phyloP scores from a whole-genome alignment of 1,140 invertebrate species.

The Telenomus remus region DNA sequence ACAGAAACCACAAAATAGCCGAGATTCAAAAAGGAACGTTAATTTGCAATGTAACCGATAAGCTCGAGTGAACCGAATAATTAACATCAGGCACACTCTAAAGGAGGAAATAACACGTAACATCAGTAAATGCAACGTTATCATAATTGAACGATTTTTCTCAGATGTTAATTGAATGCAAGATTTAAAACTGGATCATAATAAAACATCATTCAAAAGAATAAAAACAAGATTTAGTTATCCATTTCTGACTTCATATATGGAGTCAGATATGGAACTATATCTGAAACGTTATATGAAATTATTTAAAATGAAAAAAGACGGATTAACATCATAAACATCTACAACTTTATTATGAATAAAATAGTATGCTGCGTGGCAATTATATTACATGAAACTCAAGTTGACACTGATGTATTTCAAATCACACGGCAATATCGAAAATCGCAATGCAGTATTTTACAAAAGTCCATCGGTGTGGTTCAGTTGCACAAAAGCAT shows the following conservation, averaged over 20 bases:
- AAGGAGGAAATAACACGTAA: conserved; percentile 1
- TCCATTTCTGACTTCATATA: too few species aligned
- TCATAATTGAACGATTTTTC: too few species aligned
- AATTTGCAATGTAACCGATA: background rate
- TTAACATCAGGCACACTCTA: background rate
- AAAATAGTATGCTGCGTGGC: conserved; percentile 26
- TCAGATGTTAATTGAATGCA: too few species aligned
- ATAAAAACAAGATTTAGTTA: too few species aligned
- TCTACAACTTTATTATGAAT: conserved; percentile 35
- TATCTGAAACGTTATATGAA: too few species aligned
- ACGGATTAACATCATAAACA: conserved; percentile 30
- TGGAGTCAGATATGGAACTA: too few species aligned
- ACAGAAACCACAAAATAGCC: background rate
- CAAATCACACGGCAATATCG: conserved; percentile 23
- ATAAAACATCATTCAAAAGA: too few species aligned
- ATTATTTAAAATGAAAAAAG: too few species aligned
- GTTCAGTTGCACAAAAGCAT: conserved; percentile 9
- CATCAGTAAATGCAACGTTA: background rate
- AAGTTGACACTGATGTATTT: conserved; percentile 11
- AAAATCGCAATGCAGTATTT: conserved; percentile 21
- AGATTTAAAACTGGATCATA: too few species aligned
- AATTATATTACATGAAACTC: conserved; percentile 13
- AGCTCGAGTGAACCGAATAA: background rate
- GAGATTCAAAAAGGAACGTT: background rate
- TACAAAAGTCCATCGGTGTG: conserved; percentile 9